A percentile compares a stretch with the other conserved stretches of the same genome.
These are phyloP conservation scores for Bostrychus sinensis DNA, from an alignment of 2,113 vertebrate species.

Conservation along the genomic window DNA sequence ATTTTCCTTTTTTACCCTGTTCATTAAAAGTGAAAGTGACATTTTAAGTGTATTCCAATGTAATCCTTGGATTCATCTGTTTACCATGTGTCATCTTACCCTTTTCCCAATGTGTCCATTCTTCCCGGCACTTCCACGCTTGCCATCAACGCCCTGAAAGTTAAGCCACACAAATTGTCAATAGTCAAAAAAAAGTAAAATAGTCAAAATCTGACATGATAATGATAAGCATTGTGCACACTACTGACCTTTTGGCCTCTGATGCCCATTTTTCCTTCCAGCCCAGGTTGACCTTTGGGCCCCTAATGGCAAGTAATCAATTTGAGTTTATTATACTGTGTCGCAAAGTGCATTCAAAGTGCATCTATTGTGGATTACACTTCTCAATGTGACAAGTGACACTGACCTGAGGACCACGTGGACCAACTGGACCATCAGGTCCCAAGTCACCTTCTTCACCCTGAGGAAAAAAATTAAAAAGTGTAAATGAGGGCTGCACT, in stretches of 20 bases:
- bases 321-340: not conserved
- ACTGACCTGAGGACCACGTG: conserved; percentile 72
- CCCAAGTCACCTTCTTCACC: conserved; percentile 73
- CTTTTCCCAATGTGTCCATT: conserved; percentile 72
- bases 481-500: no score
- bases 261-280: conserved; percentile 68
- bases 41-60: no score
- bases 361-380: no score
- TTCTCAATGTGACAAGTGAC: not conserved
- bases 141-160: conserved; percentile 75
- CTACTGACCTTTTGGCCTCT: conserved; percentile 85
- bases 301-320: conserved; percentile 65
- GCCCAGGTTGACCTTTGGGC: conserved; percentile 67
- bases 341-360: no score
- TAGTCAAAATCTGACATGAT: no score
- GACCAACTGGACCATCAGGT: conserved; percentile 64
- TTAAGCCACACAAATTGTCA: not conserved
- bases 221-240: no score
- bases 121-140: conserved; percentile 67
- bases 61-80: not conserved
- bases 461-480: conserved; percentile 41
- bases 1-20: conserved; percentile 82
- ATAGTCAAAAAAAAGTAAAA: no score
- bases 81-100: conserved; percentile 56
- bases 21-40: not conserved